Evolutionary conservation across 2,113 vertebrate genomes (phyloP), one percentile per base, ranked within the genome.

Genomic region (Girardinichthys multiradiatus): DNA sequence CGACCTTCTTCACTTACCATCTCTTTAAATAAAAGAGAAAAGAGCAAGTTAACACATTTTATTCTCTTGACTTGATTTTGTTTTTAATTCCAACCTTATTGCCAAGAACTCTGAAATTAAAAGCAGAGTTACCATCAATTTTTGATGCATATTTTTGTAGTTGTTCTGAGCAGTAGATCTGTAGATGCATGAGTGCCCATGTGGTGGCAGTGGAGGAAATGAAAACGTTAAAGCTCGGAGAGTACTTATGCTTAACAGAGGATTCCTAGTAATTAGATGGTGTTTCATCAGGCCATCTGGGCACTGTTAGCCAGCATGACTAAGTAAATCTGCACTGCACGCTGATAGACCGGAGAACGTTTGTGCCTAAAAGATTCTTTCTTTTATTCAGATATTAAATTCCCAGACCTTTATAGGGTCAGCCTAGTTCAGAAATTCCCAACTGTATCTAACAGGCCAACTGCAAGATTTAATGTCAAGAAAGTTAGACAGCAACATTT

Each of bases 261-360:
- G 59, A 76, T 69, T 48, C 65, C 76, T 71, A 61, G 80, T 88
- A 87, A 87, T 87, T 77, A 85, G 80, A 81, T 79, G 64, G 69
- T 73, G 64, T 81, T 67, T 80, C 76, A 86, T 86, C 85, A 86
- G 54, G 35, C 72, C 85, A 89, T 87, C 87, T 87, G 87, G 68
- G 21, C 80, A 67, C 45, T 12, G 51, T 81, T 57, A 76, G 70
- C 39, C 57, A 76, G 57, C 72, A 81, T 77, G 80, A 80, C 84
- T 74, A 80, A 76, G 30, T 83, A 83, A 89, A 82, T 84, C 68
- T 7, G 57, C 30, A 70, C 65, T 60, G 68, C 48, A 45, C 35
- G 54, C 39, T 78, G 71, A 54, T 12, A 76, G 73, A 76, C 74
- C 78, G 76, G 66, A 28, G 31, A 63, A 2, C 13, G 10, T 2